Conservation (phyloP, 2,113 vertebrate genomes). For the Polypterus senegalus region DNA sequence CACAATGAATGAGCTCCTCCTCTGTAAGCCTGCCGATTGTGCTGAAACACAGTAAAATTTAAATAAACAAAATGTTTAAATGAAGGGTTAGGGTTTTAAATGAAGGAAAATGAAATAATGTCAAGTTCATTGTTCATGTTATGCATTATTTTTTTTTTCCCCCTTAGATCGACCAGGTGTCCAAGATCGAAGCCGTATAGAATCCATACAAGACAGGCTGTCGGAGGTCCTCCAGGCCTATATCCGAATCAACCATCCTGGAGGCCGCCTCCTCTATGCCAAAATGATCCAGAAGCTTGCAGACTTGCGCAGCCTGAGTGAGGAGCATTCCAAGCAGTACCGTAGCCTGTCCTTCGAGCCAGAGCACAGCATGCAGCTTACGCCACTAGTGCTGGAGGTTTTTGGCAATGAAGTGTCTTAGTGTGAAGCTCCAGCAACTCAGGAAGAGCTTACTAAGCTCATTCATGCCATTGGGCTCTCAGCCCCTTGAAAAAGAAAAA, state of each 20-base stretch:
- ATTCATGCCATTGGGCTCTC: no score
- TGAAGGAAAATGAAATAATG: no score
- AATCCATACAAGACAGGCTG: constrained; percentile 77
- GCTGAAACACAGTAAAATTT: no score
- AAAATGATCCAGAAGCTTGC: constrained; percentile 98
- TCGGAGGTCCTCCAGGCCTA: constrained; percentile 85
- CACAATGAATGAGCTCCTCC: no score
- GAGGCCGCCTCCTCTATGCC: constrained; percentile 74
- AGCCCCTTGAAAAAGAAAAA: no score
- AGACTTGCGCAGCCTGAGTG: constrained; percentile 87
- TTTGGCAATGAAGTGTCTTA: constrained; percentile 89
- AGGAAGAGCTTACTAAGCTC: no score
- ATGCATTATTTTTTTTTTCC: not conserved
- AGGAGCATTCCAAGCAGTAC: constrained; percentile 95
- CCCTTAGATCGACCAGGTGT: constrained; percentile 76
- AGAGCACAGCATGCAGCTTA: constrained; percentile 87
- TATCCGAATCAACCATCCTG: constrained; percentile 75
- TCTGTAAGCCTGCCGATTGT: no score
- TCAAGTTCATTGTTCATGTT: not conserved
- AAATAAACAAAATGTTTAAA: no score
- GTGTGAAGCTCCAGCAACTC: constrained; percentile 13
- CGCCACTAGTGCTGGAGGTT: constrained; percentile 85
- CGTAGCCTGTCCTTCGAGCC: constrained; percentile 83
- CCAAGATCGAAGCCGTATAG: constrained; percentile 69
- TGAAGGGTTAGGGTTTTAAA: no score